Evolutionary conservation across 2,888 invertebrate genomes (phyloP).

Genomic region (Clunio marinus): DNA sequence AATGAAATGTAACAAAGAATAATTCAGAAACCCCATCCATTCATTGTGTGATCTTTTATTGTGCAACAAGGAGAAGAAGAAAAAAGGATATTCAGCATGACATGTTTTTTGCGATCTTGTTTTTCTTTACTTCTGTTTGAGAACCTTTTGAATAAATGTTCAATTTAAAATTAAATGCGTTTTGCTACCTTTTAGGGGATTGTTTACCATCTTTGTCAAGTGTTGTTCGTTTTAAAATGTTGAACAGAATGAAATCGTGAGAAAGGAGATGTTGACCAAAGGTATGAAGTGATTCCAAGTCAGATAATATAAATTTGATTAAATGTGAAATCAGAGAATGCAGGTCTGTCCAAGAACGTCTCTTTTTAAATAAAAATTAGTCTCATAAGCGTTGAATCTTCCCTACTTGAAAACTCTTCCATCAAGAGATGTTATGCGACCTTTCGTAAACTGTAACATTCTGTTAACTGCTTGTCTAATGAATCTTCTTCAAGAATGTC

Average conservation of each 20-base stretch:
- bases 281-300: too few species aligned
- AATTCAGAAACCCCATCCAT: conserved; percentile 31
- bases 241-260: neutral
- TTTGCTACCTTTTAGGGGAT: conserved; percentile 20
- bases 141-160: conserved; percentile 35
- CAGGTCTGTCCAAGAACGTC: too few species aligned
- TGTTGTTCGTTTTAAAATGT: neutral
- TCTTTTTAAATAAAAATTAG: too few species aligned
- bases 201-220: neutral
- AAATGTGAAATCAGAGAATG: too few species aligned
- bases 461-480: conserved; percentile 26
- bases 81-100: conserved; percentile 36
- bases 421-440: too few species aligned
- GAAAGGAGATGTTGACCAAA: neutral
- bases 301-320: too few species aligned
- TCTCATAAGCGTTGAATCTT: too few species aligned
- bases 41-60: conserved; percentile 34
- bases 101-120: conserved; percentile 38
- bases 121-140: conserved; percentile 24
- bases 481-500: conserved; percentile 25
- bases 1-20: conserved; percentile 38
- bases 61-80: neutral
- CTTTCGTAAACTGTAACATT: neutral
- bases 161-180: conserved; percentile 31
- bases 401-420: too few species aligned